Conservation (phyloP, 2,113 vertebrate species). For the Cynopterus brachyotis region DNA sequence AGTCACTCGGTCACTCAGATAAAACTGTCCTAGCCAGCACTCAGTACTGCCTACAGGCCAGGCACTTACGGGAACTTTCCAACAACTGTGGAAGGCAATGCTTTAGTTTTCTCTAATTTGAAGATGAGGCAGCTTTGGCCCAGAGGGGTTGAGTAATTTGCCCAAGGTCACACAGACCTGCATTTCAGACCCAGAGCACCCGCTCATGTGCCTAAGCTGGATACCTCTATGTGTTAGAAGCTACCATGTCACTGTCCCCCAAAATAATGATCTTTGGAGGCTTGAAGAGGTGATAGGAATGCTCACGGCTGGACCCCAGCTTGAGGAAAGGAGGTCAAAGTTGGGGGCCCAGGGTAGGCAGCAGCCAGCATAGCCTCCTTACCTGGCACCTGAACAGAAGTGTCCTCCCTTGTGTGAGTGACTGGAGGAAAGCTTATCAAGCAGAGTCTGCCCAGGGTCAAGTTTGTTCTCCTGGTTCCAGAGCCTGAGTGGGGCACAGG, state of each 20-base stretch:
- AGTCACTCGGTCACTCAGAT: not conserved
- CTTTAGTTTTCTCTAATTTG: not conserved
- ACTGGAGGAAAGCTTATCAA: not conserved
- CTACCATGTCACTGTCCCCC: accelerated
- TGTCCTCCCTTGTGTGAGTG: not conserved
- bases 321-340: not conserved
- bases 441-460: not conserved
- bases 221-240: not conserved
- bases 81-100: not conserved
- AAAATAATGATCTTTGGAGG: not conserved
- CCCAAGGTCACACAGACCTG: not conserved
- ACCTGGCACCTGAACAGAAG: not conserved
- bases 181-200: not conserved
- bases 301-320: not conserved
- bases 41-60: not conserved
- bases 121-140: not conserved
- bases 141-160: not conserved
- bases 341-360: not conserved
- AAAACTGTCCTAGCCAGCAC: not conserved
- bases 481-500: not conserved
- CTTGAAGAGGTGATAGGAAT: not conserved
- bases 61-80: not conserved
- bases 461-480: not conserved
- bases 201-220: not conserved
- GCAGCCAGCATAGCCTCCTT: not conserved